Evolutionary conservation across 2,113 vertebrate species (phyloP).

Genomic region (Aythya baeri): DNA sequence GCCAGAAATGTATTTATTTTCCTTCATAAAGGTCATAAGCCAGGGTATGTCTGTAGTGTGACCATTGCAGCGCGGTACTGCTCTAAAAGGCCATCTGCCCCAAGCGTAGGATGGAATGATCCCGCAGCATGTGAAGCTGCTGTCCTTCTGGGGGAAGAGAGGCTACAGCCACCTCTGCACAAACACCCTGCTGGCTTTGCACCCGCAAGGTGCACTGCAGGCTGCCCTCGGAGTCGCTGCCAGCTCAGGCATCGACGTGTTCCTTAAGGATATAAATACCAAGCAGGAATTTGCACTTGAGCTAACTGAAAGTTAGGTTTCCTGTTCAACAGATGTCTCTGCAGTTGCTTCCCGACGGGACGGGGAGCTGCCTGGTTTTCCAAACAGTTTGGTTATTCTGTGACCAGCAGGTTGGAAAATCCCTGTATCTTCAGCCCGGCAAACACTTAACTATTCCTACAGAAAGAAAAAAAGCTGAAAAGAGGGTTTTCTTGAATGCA

Average conservation of each 20-base stretch:
- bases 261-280: neutral
- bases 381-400: rapidly evolving
- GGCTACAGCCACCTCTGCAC: neutral
- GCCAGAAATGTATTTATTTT: neutral
- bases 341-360: neutral
- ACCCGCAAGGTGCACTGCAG: rapidly evolving
- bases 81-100: neutral
- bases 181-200: neutral
- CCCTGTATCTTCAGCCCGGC: neutral
- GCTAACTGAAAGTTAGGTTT: rapidly evolving
- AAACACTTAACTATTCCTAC: neutral
- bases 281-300: neutral
- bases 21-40: neutral
- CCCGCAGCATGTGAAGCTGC: rapidly evolving
- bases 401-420: neutral
- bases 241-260: rapidly evolving
- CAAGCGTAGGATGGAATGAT: neutral
- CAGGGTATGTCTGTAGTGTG: rapidly evolving
- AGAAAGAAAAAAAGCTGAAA: neutral
- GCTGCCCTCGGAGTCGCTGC: neutral
- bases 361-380: neutral
- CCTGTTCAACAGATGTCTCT: neutral
- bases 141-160: neutral
- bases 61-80: rapidly evolving
- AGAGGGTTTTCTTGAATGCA: neutral